Evolutionary conservation across 2,888 invertebrate species (phyloP), one percentile per base, ranked within the genome.

Genomic region (Epinotia brunnichana): DNA sequence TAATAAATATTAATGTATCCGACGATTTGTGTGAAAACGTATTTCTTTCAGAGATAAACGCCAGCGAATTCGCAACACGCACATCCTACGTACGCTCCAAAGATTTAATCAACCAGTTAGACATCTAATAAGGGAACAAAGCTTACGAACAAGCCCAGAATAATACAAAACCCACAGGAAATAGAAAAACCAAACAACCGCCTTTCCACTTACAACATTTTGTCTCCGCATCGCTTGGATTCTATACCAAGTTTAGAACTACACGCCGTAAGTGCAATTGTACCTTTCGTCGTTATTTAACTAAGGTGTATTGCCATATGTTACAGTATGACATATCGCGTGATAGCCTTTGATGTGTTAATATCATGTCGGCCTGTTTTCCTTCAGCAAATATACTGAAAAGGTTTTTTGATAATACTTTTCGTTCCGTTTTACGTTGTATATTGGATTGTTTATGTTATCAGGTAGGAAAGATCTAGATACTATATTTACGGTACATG

Each of bases 311-410:
- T 53, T n/a, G 24, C 68, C 73, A 73, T 70, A 59, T 69, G 63
- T 61, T 69, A 59, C 70, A n/a, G 41, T 60, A 66, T 70, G 63
- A 73, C 74, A 74, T 72, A 70, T 77, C 59, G 76, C 77, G 73
- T 76, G 76, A 76, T 74, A 71, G 59, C 51, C 64, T 61, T 70
- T 76, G 75, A 76, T 76, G 76, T 76, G 77, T 77, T 77, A 76
- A 77, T 77, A 77, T 74, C 67, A 54, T 69, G 66, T 63, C 57
- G 67, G 24, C 9, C 9, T 59, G 67, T 69, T 74, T 75, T 62
- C 63, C 62, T 68, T 69, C 29, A 29, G 67, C 39, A 73, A 73
- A 63, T 69, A 73, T 63, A 57, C 44, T 44, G 59, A 73, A 68
- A 67, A 48, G 29, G 41, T 11, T 68, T 73, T 73, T 68, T 41